phyloP scores from a whole-genome alignment of 2,113 vertebrate species.

The Tympanuchus pallidicinctus region DNA sequence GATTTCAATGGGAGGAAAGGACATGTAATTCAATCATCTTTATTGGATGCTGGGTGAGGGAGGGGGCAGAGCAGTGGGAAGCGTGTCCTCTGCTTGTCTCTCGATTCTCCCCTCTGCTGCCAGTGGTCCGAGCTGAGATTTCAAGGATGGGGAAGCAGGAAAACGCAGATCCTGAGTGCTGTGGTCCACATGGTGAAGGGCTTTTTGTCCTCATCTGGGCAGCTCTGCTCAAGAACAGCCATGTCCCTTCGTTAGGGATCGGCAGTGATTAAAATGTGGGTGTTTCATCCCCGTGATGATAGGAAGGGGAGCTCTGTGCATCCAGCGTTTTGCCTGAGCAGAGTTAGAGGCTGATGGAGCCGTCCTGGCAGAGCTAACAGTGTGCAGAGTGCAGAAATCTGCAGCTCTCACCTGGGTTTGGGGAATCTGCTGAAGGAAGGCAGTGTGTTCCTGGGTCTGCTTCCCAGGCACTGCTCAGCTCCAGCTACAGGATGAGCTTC shows the following conservation, averaged over 20 bases:
- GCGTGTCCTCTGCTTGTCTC: slow-evolving; percentile 53
- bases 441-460: fast-evolving
- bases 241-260: background rate
- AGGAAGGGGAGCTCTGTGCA: background rate
- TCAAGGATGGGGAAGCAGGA: background rate
- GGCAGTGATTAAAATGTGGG: background rate
- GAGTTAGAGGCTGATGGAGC: background rate
- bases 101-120: slow-evolving; percentile 40
- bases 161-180: background rate
- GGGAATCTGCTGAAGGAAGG: background rate
- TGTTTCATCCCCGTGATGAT: background rate
- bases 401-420: background rate
- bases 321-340: background rate
- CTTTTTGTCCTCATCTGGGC: background rate
- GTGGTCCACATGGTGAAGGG: background rate
- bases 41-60: slow-evolving; percentile 80
- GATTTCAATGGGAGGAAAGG: slow-evolving; percentile 82
- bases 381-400: background rate
- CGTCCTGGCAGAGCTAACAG: fast-evolving
- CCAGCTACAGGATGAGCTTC: background rate
- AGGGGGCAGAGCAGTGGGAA: slow-evolving; percentile 56
- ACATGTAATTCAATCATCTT: slow-evolving; percentile 84
- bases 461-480: background rate
- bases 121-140: slow-evolving; percentile 21
- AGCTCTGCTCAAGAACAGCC: background rate